Evolutionary conservation across 2,113 vertebrate species (phyloP).

Genomic region (Neodontobutis hainanensis): DNA sequence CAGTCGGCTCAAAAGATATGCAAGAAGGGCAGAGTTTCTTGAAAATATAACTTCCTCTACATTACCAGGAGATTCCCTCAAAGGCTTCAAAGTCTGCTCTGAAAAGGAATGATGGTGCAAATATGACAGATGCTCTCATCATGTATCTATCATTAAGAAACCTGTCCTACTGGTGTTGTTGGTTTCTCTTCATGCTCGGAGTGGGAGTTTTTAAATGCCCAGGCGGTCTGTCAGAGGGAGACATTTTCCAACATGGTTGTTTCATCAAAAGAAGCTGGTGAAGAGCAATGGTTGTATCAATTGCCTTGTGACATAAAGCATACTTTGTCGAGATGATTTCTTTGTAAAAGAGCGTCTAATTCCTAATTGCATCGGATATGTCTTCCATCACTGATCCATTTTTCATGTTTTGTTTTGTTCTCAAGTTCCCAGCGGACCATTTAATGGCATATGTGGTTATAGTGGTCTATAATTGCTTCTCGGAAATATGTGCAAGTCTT

Average conservation of each 20-base stretch:
- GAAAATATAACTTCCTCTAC: slow-evolving; percentile 20
- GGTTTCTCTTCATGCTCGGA: slow-evolving; percentile 32
- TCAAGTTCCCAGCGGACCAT: slow-evolving; percentile 24
- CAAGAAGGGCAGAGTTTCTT: slow-evolving; percentile 20
- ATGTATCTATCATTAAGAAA: slow-evolving; percentile 21
- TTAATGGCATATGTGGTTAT: slow-evolving; percentile 37
- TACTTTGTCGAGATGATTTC: slow-evolving; percentile 23
- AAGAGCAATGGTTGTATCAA: slow-evolving; percentile 50
- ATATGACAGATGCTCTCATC: slow-evolving; percentile 25
- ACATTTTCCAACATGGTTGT: slow-evolving; percentile 45
- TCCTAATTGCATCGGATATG: slow-evolving; percentile 28
- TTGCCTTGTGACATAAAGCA: slow-evolving; percentile 36
- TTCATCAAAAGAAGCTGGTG: slow-evolving; percentile 55
- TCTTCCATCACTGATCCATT: slow-evolving; percentile 20
- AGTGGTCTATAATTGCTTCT: slow-evolving; percentile 55
- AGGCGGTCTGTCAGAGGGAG: slow-evolving; percentile 5
- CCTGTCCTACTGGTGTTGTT: slow-evolving; percentile 39
- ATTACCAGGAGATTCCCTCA: slow-evolving; percentile 25
- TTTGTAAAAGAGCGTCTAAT: slow-evolving; percentile 21
- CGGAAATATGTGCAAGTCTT: slow-evolving; percentile 42
- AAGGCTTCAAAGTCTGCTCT: slow-evolving; percentile 33
- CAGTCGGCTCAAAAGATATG: slow-evolving; percentile 28
- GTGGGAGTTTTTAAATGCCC: slow-evolving; percentile 18
- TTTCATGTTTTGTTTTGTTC: slow-evolving; percentile 21
- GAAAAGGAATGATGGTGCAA: slow-evolving; percentile 19